A percentile compares a stretch with the other conserved stretches of the same genome.
These are phyloP conservation scores for Laupala kohalensis DNA, from an alignment of 1,140 invertebrate genomes.

Conservation along the genomic window DNA sequence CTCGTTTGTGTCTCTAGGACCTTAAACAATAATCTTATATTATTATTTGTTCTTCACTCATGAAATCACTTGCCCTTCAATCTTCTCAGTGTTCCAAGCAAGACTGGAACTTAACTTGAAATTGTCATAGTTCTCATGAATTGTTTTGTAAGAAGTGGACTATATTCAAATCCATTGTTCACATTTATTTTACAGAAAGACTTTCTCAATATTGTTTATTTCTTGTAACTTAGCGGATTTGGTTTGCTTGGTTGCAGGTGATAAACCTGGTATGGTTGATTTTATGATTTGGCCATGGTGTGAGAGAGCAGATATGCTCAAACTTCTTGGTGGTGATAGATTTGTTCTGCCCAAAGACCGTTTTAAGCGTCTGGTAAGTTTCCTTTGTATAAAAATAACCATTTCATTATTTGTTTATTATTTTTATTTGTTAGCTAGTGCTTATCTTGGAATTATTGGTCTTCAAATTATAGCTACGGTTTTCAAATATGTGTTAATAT, in stretches of 20 bases:
- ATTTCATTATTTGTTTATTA: background rate
- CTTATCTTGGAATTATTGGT: background rate
- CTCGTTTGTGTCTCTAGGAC: too few relatives aligned
- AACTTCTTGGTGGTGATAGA: constrained; percentile 37
- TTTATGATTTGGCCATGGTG: constrained; percentile 87
- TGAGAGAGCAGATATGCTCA: constrained; percentile 47
- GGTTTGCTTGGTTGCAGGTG: constrained; percentile 16
- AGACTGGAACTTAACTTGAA: too few relatives aligned
- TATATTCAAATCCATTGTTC: too few relatives aligned
- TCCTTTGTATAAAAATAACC: background rate
- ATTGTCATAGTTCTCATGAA: too few relatives aligned
- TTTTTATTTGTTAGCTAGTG: background rate
- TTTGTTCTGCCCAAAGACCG: constrained; percentile 34
- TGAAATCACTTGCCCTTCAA: too few relatives aligned
- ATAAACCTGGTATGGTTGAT: constrained; percentile 66
- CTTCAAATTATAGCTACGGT: background rate
- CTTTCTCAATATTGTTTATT: background rate
- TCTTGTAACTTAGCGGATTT: background rate
- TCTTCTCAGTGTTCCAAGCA: too few relatives aligned
- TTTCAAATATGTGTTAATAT: background rate
- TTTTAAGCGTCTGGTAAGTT: constrained; percentile 32
- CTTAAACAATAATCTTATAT: too few relatives aligned
- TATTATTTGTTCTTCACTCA: too few relatives aligned
- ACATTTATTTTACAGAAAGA: background rate
- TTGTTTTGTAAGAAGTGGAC: too few relatives aligned